Evolutionary conservation across 2,888 invertebrate species (phyloP), one percentile per base, ranked within the genome.

Genomic region (Trilocha varians): DNA sequence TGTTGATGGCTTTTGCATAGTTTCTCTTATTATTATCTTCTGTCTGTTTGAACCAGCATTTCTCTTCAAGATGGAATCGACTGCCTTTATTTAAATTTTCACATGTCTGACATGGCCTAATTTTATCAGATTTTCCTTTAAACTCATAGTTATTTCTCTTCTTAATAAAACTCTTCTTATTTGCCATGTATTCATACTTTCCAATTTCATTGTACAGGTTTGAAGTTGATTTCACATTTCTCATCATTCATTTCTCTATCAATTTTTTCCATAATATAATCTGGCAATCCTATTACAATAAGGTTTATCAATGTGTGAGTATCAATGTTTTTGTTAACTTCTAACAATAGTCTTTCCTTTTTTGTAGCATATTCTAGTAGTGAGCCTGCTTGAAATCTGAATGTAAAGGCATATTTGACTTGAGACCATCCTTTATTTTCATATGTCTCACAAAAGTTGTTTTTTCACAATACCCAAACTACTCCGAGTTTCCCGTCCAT

Each of bases 171-270:
- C 36, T 39, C 13, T 34, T 47, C 14, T 46, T 45, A 5, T 43
- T 40, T 5, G 34, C 15, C n/a, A 40, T 16, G 34, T 45, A 36
- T 40, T 53, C 50, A 38, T 44, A 25, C 34, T 40, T 46, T 16
- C 49, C 40, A 16, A 52, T 34, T 42, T 52, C 47, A 45, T 50
- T 54, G 16, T 41, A 52, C 1, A 54, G 41, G 16, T 34, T 41
- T 34, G 37, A 32, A n/a, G 49, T 49, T 11, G 42, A 16, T 15
- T 11, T 39, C 15, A 45, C 13, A 3, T 17, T 17, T n/a, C n/a
- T n/a, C n/a, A n/a, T n/a, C n/a, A n/a, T n/a, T n/a, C n/a, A n/a
- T n/a, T 41, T 38, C 45, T 32, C 38, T 45, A 32, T 44, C 41
- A 34, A 48, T 44, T 36, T 42, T 49, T n/a, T 49, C 35, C 11